These are phyloP conservation scores for Malacosoma neustria DNA, from an alignment of 2,888 invertebrate genomes.

Conservation along the genomic window DNA sequence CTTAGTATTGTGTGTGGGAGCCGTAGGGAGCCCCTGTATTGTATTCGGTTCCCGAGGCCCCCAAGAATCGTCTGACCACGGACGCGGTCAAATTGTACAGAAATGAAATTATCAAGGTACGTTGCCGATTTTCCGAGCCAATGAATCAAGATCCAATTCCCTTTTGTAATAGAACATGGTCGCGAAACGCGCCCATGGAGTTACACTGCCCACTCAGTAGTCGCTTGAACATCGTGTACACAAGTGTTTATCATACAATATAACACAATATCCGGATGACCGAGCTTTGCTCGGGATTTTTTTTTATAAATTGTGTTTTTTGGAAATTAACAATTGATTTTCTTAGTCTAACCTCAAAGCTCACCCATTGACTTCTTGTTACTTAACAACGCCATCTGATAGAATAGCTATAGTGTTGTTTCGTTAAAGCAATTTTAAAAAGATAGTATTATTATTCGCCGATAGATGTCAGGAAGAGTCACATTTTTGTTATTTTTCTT, in stretches of 20 bases:
- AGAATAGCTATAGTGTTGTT: too few relatives aligned
- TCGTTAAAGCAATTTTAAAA: too few relatives aligned
- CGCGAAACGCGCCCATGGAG: constrained; percentile 66
- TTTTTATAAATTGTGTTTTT: too few relatives aligned
- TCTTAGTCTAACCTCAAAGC: too few relatives aligned
- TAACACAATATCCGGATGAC: too few relatives aligned
- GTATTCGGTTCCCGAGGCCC: constrained; percentile 63
- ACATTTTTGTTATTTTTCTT: too few relatives aligned
- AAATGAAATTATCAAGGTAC: constrained; percentile 76
- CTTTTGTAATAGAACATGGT: constrained; percentile 75
- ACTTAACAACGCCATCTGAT: too few relatives aligned
- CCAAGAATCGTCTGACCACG: constrained; percentile 70
- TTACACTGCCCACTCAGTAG: constrained; percentile 67
- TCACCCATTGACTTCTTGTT: too few relatives aligned
- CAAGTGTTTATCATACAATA: constrained; percentile 26
- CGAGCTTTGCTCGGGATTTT: too few relatives aligned
- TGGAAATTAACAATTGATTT: too few relatives aligned
- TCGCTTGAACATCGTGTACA: constrained; percentile 48
- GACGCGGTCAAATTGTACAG: constrained; percentile 75
- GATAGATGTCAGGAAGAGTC: too few relatives aligned
- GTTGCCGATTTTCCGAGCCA: constrained; percentile 75
- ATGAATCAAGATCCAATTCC: constrained; percentile 76
- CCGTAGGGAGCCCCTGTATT: constrained; percentile 67
- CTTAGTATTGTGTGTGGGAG: constrained; percentile 71
- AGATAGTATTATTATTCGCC: too few relatives aligned